These are phyloP conservation scores for Stenolophus ochropezus DNA, from an alignment of 2,888 invertebrate genomes.

Conservation along the genomic window DNA sequence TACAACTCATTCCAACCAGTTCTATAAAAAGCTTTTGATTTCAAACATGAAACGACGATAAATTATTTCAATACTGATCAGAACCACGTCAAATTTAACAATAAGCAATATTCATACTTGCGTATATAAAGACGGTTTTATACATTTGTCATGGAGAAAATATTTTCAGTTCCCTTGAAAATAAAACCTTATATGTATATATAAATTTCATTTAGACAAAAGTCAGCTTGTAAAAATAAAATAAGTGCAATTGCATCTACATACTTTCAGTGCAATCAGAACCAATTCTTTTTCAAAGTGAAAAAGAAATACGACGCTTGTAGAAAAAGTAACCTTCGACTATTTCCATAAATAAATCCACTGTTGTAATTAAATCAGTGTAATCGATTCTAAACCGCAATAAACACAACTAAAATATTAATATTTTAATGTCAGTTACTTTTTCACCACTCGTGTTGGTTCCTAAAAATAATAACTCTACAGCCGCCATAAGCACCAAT, in stretches of 20 bases:
- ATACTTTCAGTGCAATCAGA: neutral
- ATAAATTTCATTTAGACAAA: neutral
- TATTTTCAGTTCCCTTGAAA: neutral
- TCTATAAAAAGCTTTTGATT: constrained; percentile 15
- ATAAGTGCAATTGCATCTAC: neutral
- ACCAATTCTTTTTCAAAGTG: too few relatives aligned
- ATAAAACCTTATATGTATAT: neutral
- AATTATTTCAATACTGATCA: constrained; percentile 37
- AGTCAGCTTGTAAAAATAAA: constrained; percentile 6
- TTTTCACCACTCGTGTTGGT: neutral
- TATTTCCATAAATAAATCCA: neutral
- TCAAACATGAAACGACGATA: constrained; percentile 37
- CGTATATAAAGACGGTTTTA: neutral
- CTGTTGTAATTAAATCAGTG: too few relatives aligned
- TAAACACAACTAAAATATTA: too few relatives aligned
- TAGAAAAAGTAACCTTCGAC: neutral
- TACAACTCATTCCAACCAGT: constrained; percentile 19
- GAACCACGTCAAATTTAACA: constrained; percentile 35
- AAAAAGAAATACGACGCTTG: neutral
- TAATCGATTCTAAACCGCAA: neutral
- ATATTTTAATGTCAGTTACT: too few relatives aligned
- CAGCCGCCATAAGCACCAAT: constrained; percentile 27
- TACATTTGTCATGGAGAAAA: constrained; percentile 4
- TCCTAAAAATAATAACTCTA: neutral
- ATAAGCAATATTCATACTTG: constrained; percentile 26